Evolutionary conservation across 1,140 invertebrate genomes (phyloP), one percentile per base, ranked within the genome.

Genomic region (Solen grandis): DNA sequence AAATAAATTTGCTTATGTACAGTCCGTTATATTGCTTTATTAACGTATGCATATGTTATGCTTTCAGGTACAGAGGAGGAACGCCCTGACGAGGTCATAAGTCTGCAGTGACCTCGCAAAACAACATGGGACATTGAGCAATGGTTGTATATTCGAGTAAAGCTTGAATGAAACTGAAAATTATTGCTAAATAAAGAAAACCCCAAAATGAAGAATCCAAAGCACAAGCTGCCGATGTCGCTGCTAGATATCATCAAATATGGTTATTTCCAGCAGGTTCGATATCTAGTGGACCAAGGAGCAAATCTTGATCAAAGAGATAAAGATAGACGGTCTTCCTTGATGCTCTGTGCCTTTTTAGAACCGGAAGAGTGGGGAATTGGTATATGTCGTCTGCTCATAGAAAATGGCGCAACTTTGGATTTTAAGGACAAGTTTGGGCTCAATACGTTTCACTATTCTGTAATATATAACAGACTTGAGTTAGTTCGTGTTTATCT

Each of bases 371-470:
- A 38, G 1, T 91, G 89, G 88, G 89, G 86, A 0, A 81, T 88
- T 19, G 87, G 88, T 13, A 63, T 90, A n/a, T 87, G 89, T 22
- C 73, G 85, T 54, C 85, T 78, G 8, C 79, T 92, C 3, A 85
- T 92, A 22, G 90, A 91, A 77, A 69, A 85, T n/a, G 90, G 89
- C 0, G 90, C 88, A 19, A 38, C 74, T 0, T 60, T 91, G 38
- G 77, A 35, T 22, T 33, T 54, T 13, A 52, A 72, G 22, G 91
- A 92, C 70, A 65, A 81, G n/a, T 74, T 66, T 29, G 89, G 87
- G 25, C 55, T 91, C 25, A 91, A 88, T 80, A 86, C 86, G 3
- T 77, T 91, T 35, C 91, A 92, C 77, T 89, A 90, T 77, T 87
- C 86, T 4, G 87, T 85, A 38, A 86, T 91, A 16, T 89, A 87